phyloP scores from a whole-genome alignment of 1,140 invertebrate genomes.

The Camponotus pennsylvanicus region DNA sequence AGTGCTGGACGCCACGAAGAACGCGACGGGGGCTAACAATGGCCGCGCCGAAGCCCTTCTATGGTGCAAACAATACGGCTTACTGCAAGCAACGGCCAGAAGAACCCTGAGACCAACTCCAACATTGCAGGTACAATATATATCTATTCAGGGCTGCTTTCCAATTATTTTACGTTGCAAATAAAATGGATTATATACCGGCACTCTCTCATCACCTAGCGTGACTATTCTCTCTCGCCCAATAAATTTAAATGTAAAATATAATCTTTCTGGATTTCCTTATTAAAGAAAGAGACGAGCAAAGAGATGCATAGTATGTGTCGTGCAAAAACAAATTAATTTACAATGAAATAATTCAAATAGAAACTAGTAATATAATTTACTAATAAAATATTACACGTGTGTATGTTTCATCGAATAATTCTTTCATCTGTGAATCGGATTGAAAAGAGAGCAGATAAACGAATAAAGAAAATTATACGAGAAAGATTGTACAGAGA shows the following conservation, averaged over 20 bases:
- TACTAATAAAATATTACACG: neutral
- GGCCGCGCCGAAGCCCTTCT: conserved; percentile 49
- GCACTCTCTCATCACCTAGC: neutral
- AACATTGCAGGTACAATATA: conserved; percentile 8
- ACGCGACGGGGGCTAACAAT: conserved; percentile 47
- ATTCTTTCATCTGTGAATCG: neutral
- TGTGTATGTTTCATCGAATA: neutral
- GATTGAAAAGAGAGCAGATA: neutral
- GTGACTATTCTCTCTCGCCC: neutral
- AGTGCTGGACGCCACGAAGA: conserved; percentile 14
- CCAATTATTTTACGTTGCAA: neutral
- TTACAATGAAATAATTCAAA: neutral
- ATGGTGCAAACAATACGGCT: conserved; percentile 53
- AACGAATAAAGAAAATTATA: conserved; percentile 10
- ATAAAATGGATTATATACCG: conserved; percentile 1
- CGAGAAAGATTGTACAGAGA: neutral
- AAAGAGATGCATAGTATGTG: neutral
- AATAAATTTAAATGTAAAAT: neutral
- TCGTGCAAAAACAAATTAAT: neutral
- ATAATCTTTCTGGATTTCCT: neutral
- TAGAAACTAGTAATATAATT: neutral
- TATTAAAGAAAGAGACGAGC: neutral
- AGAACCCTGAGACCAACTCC: conserved; percentile 41
- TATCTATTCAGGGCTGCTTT: conserved; percentile 35
- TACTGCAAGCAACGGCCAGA: conserved; percentile 30